phyloP scores from a whole-genome alignment of 1,140 invertebrate genomes.

The Gryllus bimaculatus region DNA sequence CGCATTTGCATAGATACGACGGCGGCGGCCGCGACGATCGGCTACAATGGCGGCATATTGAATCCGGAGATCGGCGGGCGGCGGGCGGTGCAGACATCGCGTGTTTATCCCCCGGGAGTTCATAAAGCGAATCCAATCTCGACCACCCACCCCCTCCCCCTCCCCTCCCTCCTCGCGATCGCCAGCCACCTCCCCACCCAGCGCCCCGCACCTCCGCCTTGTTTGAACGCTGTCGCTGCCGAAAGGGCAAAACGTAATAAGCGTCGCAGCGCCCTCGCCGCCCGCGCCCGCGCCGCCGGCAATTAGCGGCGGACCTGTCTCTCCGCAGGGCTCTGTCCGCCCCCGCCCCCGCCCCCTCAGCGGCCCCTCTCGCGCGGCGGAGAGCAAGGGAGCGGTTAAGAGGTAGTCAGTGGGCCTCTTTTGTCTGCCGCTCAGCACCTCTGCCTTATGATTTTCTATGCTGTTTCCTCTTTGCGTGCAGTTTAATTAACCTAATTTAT shows the following conservation, averaged over 20 bases:
- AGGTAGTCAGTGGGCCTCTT: too few species aligned
- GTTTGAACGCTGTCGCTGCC: too few species aligned
- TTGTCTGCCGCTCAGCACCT: too few species aligned
- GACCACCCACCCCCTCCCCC: not conserved
- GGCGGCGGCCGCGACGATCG: not conserved
- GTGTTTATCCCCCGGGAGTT: not conserved
- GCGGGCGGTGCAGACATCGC: not conserved
- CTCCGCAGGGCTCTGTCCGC: too few species aligned
- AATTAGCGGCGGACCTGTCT: not conserved
- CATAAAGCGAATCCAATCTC: conserved; percentile 4
- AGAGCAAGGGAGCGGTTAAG: too few species aligned
- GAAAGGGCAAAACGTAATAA: not conserved
- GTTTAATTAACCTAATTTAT: too few species aligned
- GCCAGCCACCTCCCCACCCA: too few species aligned
- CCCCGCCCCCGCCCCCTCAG: too few species aligned
- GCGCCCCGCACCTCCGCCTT: not conserved
- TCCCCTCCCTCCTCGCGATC: not conserved
- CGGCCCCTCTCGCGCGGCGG: too few species aligned
- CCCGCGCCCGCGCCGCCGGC: too few species aligned
- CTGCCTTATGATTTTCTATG: too few species aligned
- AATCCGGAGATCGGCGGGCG: not conserved
- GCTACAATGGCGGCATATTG: not conserved
- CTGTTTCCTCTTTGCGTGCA: too few species aligned
- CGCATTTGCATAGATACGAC: not conserved
- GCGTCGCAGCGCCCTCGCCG: not conserved